Percentiles rank a stretch among this genome's conserved stretches.
Evolutionary conservation across 2,113 vertebrate species (phyloP).

Genomic region (Hemiscyllium ocellatum): DNA sequence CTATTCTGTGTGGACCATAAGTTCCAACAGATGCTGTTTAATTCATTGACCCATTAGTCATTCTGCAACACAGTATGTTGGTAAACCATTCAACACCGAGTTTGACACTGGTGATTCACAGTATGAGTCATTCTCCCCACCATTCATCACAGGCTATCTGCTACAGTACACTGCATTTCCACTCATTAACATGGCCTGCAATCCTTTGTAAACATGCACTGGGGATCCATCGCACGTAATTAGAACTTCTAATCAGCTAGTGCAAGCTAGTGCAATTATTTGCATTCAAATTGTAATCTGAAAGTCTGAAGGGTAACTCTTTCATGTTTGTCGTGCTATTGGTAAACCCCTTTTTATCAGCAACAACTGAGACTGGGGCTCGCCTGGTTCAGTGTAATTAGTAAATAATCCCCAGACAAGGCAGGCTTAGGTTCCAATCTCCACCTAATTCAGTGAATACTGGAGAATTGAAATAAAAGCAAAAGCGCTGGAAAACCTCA

Average conservation of each 20-base stretch:
- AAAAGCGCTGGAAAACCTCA: no score
- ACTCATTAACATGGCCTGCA: not conserved
- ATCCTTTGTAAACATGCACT: not conserved
- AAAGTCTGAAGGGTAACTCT: not conserved
- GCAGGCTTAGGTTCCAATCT: not conserved
- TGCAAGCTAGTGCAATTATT: not conserved
- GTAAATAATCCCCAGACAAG: not conserved
- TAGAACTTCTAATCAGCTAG: not conserved
- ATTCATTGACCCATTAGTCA: not conserved
- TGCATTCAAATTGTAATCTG: not conserved
- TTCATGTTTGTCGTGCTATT: not conserved
- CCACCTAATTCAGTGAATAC: not conserved
- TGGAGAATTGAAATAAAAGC: no score
- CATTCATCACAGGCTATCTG: not conserved
- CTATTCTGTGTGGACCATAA: not conserved
- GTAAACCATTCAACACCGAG: not conserved
- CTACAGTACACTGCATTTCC: not conserved
- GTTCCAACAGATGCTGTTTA: not conserved
- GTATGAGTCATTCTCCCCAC: slow-evolving; percentile 1
- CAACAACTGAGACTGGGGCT: not conserved
- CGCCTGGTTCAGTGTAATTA: not conserved
- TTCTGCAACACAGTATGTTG: not conserved
- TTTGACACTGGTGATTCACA: not conserved
- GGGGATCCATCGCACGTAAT: not conserved
- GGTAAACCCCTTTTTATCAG: not conserved